These are phyloP conservation scores for Philhelius pedissequus DNA, from an alignment of 2,888 invertebrate genomes.

Conservation along the genomic window DNA sequence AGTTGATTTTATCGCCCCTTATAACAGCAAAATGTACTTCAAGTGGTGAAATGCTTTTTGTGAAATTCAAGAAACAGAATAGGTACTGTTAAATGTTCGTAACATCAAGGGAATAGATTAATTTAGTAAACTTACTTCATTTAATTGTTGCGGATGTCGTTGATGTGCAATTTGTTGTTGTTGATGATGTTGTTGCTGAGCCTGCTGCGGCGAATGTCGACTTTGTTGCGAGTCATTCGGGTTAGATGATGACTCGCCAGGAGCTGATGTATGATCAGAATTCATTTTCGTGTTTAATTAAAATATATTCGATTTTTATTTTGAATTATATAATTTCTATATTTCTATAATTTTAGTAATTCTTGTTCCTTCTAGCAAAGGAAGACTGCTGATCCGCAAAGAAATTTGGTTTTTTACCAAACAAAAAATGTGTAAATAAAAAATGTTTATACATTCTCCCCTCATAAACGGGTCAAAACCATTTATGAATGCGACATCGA, in stretches of 20 bases:
- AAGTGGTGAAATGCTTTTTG: no score
- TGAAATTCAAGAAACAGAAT: no score
- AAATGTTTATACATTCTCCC: slow-evolving; percentile 58
- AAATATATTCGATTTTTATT: not conserved
- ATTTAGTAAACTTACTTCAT: slow-evolving; percentile 50
- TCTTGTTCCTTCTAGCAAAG: not conserved
- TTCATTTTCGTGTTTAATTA: slow-evolving; percentile 41
- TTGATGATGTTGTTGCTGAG: slow-evolving; percentile 76
- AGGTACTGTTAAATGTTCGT: no score
- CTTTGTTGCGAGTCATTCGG: slow-evolving; percentile 67
- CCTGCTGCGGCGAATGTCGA: slow-evolving; percentile 65
- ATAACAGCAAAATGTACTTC: no score
- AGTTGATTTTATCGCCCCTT: no score
- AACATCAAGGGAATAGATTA: no score
- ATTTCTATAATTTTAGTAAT: no score
- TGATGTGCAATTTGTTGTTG: slow-evolving; percentile 81
- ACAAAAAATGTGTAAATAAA: slow-evolving; percentile 55
- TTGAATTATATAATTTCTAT: not conserved
- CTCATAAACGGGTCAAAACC: slow-evolving; percentile 63
- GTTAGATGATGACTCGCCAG: slow-evolving; percentile 66
- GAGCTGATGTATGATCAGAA: slow-evolving; percentile 61
- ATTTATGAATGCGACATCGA: slow-evolving; percentile 62
- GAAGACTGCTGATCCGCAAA: not conserved
- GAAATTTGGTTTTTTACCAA: slow-evolving; percentile 5
- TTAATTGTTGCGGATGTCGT: slow-evolving; percentile 75